phyloP scores from a whole-genome alignment of 2,113 vertebrate species.

The Echinops telfairi region DNA sequence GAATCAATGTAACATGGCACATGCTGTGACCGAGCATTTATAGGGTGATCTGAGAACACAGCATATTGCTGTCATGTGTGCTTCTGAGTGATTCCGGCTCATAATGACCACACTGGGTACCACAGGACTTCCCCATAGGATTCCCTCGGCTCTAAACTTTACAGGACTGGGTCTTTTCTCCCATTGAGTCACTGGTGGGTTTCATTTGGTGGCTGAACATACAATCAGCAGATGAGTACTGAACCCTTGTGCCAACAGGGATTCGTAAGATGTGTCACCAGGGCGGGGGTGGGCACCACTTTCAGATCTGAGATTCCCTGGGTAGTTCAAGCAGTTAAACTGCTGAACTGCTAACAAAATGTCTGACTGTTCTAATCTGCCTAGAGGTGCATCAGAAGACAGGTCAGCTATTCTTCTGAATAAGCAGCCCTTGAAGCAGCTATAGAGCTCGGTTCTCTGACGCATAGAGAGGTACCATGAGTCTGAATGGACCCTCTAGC shows the following conservation, averaged over 20 bases:
- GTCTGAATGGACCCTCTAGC: background rate
- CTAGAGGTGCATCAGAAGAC: background rate
- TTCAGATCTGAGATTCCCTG: background rate
- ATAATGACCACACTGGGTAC: background rate
- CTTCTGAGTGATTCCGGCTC: background rate
- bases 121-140: background rate
- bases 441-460: background rate
- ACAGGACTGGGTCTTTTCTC: background rate
- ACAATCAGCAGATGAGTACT: background rate
- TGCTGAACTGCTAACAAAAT: background rate
- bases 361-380: background rate
- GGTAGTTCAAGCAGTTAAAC: background rate
- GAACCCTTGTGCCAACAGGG: background rate
- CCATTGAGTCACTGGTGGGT: background rate
- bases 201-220: background rate
- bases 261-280: background rate
- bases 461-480: background rate
- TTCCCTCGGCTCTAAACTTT: background rate
- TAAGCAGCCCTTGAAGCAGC: background rate
- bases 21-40: background rate
- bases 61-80: background rate
- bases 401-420: background rate
- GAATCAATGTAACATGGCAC: background rate
- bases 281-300: background rate
- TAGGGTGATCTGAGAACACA: background rate